Base-by-base conservation (phyloP, 1,140 invertebrate species). In the Hypsibius dujardini region DNA sequence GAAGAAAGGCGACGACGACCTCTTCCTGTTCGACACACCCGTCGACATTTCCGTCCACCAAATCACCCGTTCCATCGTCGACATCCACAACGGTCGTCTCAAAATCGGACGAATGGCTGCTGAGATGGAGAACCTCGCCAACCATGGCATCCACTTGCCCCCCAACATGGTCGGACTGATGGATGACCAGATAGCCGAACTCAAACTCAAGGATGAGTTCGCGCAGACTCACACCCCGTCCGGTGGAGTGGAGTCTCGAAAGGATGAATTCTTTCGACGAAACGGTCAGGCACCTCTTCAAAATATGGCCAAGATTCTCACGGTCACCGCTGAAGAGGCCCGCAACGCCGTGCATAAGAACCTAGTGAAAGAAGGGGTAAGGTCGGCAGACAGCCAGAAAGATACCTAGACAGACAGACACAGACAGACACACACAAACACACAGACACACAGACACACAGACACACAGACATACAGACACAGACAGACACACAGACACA, bases 141-240 rank as follows among this genome's bases (percentile, higher is more conserved):
- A 92, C 67, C 86, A 94, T 81, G 93, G 93, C 7, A 89, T 89
- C 1, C 86, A 88, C 76, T 78, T 92, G 73, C 92, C 92, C 0
- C 84, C 83, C 0, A 86, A 93, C 77, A 96, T 95, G 84, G 84
- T 90, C 73, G 92, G 92, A 1, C 80, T 95, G 14, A 90, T 88
- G 56, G 88, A 92, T 67, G 92, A 95, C 59, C 92, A 95, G 82
- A 86, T 95, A 70, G 82, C 84, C 74, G 92, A 95, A 76, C 79
- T 95, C 2, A 90, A 91, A 76, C 79, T 95, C 2, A 85, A 85
- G 73, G 92, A 95, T 80, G 84, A 87, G 46, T 94, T 86, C 86
- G 89, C 85, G n/a, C 87, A 90, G 45, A 88, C 86, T 72, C 93
- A 90, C 77, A 82, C 86, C 46, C 90, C 91, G 0, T 86, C 85